Percentiles rank a stretch among this genome's conserved stretches.
Conservation (phyloP, 2,113 vertebrate genomes). For the Mugil cephalus region DNA sequence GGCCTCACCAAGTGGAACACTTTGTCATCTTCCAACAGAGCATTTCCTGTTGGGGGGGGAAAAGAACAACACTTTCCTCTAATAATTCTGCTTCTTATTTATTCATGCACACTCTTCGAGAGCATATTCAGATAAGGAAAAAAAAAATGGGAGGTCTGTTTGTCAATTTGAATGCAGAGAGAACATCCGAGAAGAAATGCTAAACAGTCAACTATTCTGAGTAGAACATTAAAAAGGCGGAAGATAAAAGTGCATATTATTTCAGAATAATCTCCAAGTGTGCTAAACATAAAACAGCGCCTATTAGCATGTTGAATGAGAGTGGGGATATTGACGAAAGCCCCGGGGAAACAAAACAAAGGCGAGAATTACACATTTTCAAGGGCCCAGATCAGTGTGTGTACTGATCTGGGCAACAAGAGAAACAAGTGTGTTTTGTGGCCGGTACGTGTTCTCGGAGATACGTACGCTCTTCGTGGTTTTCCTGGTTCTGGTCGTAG, state of each 20-base stretch:
- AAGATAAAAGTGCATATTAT: slow-evolving; percentile 57
- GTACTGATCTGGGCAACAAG: slow-evolving; percentile 21
- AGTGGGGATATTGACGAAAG: slow-evolving; percentile 43
- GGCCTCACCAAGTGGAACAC: slow-evolving; percentile 96
- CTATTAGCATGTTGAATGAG: slow-evolving; percentile 74
- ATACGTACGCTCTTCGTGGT: slow-evolving; percentile 93
- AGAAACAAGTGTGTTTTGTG: slow-evolving; percentile 21
- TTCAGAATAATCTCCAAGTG: slow-evolving; percentile 47
- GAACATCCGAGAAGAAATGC: slow-evolving; percentile 30
- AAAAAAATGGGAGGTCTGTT: slow-evolving; percentile 26
- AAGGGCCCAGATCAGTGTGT: slow-evolving; percentile 10
- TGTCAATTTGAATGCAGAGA: slow-evolving; percentile 44
- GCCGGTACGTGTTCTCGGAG: not conserved
- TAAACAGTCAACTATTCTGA: slow-evolving; percentile 53
- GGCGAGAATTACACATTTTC: slow-evolving; percentile 19
- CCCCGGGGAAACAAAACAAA: slow-evolving; percentile 42
- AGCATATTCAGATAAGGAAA: slow-evolving; percentile 39
- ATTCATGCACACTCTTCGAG: slow-evolving; percentile 36
- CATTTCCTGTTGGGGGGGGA: slow-evolving; percentile 86
- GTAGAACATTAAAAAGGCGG: slow-evolving; percentile 38
- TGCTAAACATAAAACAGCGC: slow-evolving; percentile 56
- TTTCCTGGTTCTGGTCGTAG: slow-evolving; percentile 95
- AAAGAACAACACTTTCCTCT: slow-evolving; percentile 4
- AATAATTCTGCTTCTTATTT: slow-evolving; percentile 14
- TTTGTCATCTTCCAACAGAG: slow-evolving; percentile 96